Conservation (phyloP, 2,888 invertebrate genomes). For the Drosophila subsilvestris region DNA sequence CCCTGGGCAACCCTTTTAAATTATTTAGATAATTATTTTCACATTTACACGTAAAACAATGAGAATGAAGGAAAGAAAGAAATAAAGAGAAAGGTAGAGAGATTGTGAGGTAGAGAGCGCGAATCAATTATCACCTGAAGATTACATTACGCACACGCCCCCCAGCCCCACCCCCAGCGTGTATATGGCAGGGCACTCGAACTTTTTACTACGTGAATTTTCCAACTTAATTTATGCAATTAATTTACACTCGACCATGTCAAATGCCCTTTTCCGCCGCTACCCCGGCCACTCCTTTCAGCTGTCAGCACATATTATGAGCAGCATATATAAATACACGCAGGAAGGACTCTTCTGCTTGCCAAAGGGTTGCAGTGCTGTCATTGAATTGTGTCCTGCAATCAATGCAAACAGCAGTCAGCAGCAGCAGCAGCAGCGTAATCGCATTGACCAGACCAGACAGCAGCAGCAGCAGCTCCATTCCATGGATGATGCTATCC, state of each 20-base stretch:
- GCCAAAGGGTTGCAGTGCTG: slow-evolving; percentile 51
- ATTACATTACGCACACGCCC: slow-evolving; percentile 58
- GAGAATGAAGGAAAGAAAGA: neutral
- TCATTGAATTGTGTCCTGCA: slow-evolving; percentile 60
- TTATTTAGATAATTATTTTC: slow-evolving; percentile 80
- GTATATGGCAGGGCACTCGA: slow-evolving; percentile 12
- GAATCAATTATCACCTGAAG: slow-evolving; percentile 54
- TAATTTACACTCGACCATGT: slow-evolving; percentile 72
- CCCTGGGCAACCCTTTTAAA: slow-evolving; percentile 64
- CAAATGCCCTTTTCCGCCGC: slow-evolving; percentile 7
- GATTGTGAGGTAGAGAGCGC: slow-evolving; percentile 1
- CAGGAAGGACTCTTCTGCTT: neutral
- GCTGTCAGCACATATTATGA: slow-evolving; percentile 68
- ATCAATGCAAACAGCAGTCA: slow-evolving; percentile 68
- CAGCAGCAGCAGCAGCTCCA: slow-evolving; percentile 1
- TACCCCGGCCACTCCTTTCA: slow-evolving; percentile 16
- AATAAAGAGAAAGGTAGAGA: neutral
- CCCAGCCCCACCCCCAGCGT: neutral
- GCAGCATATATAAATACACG: slow-evolving; percentile 53
- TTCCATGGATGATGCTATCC: neutral
- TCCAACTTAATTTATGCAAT: slow-evolving; percentile 75
- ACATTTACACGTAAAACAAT: slow-evolving; percentile 55
- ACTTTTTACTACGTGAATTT: slow-evolving; percentile 46
- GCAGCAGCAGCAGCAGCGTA: slow-evolving; percentile 30
- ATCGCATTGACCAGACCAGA: slow-evolving; percentile 67